These are phyloP conservation scores for Cistogaster globosa DNA, from an alignment of 2,888 invertebrate species.

Conservation along the genomic window DNA sequence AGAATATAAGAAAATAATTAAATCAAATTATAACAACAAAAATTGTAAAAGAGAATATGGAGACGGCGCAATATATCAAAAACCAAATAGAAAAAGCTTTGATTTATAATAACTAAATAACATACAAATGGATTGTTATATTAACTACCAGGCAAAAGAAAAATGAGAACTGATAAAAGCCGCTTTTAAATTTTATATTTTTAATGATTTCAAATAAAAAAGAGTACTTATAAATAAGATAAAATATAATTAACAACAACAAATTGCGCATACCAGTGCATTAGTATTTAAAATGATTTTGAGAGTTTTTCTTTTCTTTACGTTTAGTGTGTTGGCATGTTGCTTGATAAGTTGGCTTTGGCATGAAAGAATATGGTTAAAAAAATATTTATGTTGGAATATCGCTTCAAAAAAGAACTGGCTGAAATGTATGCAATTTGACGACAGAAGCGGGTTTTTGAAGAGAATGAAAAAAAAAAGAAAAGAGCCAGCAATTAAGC, in stretches of 20 bases:
- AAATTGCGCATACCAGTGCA: neutral
- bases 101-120: neutral
- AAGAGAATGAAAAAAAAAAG: conserved; percentile 24
- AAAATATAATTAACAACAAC: neutral
- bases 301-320: neutral
- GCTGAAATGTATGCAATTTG: conserved; percentile 69
- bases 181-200: neutral
- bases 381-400: conserved; percentile 60
- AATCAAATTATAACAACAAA: conserved; percentile 16
- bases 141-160: conserved; percentile 44
- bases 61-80: neutral
- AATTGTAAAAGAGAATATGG: conserved; percentile 2
- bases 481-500: conserved; percentile 30
- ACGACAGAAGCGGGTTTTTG: conserved; percentile 60
- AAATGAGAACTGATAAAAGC: conserved; percentile 34
- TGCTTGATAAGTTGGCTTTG: conserved; percentile 46
- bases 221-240: neutral
- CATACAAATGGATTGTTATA: neutral
- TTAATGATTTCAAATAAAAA: conserved; percentile 1
- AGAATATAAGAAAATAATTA: conserved; percentile 19
- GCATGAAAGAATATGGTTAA: conserved; percentile 63
- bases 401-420: conserved; percentile 69
- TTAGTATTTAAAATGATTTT: conserved; percentile 16
- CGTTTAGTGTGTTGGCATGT: conserved; percentile 35
- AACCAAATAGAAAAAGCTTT: neutral